Evolutionary conservation across 2,797 vertebrate genomes (phyloP), one percentile per base, ranked within the genome.

Genomic region (Scyliorhinus canicula): DNA sequence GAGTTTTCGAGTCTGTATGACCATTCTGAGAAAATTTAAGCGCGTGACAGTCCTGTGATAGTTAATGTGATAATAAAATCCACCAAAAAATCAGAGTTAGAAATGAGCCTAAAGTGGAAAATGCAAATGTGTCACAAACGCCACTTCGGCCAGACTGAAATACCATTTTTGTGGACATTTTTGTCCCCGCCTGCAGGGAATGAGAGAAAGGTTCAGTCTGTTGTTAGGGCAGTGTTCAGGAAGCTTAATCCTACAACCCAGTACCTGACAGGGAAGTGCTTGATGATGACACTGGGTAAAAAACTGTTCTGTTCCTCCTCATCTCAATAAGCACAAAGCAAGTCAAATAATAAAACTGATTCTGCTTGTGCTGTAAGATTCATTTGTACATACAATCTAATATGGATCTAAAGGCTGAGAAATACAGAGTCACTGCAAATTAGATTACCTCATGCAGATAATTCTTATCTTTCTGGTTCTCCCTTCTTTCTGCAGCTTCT

Each of bases 391-490:
- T n/a, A 71, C 93, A 35, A 74, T 74, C 93, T 52, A 94, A 71
- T 69, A 94, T 28, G 7, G 67, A 94, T 94, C 93, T 55, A 94
- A 94, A 94, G 93, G 65, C 67, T 35, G 93, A 52, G 50, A 93
- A 71, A 94, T 74, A 71, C 67, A 74, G 65, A 93, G 67, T 94
- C 93, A 94, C 93, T 74, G 93, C 67, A 94, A 94, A 94, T 94
- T 94, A 94, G 67, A 94, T 94, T 94, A 69, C 93, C 57, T 94
- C 93, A 94, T 94, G 93, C 93, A 94, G 93, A 74, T 94, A 94
- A 94, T 94, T 94, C 93, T 94, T 94, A 94, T 94, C 93, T 71
- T 94, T 94, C 69, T 93, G 67, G 47, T 94, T 94, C 93, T 35
- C 63, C 26, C 40, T 93, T 71, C 63, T 71, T 71, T 71, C 67